A percentile compares a stretch with the other conserved stretches of the same genome.
Evolutionary conservation across 2,113 vertebrate species (phyloP).

Genomic region (Jaculus jaculus): DNA sequence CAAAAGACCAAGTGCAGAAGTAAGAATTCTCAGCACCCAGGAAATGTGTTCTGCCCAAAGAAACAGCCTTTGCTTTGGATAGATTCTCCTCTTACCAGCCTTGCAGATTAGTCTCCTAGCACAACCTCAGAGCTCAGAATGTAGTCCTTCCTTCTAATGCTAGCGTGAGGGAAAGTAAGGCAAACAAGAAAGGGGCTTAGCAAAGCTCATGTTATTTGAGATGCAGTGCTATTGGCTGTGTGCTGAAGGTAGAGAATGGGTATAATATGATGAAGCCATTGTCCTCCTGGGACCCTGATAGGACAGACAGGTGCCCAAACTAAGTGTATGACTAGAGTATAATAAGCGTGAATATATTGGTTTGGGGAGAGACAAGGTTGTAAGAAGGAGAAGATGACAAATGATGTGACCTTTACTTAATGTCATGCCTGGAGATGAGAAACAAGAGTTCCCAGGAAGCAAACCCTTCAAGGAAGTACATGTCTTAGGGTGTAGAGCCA

Average conservation of each 20-base stretch:
- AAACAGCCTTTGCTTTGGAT: background rate
- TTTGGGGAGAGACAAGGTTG: background rate
- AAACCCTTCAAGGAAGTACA: background rate
- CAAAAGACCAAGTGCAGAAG: background rate
- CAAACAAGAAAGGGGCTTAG: background rate
- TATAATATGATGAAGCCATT: background rate
- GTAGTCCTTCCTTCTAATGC: background rate
- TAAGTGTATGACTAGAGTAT: background rate
- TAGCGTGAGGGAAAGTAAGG: background rate
- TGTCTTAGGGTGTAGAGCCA: background rate
- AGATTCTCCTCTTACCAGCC: background rate
- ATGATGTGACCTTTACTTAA: background rate
- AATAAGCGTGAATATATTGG: background rate
- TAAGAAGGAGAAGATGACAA: background rate
- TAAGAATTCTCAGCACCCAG: background rate
- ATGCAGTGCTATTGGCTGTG: background rate
- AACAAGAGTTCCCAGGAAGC: background rate
- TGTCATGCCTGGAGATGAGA: background rate
- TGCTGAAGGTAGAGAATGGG: background rate
- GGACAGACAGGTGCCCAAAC: background rate
- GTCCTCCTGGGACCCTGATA: background rate
- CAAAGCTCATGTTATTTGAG: background rate
- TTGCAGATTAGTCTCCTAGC: background rate
- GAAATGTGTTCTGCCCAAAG: background rate
- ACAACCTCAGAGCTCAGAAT: background rate